Base-by-base conservation (phyloP, 2,888 invertebrate genomes). In the Athalia cordata region DNA sequence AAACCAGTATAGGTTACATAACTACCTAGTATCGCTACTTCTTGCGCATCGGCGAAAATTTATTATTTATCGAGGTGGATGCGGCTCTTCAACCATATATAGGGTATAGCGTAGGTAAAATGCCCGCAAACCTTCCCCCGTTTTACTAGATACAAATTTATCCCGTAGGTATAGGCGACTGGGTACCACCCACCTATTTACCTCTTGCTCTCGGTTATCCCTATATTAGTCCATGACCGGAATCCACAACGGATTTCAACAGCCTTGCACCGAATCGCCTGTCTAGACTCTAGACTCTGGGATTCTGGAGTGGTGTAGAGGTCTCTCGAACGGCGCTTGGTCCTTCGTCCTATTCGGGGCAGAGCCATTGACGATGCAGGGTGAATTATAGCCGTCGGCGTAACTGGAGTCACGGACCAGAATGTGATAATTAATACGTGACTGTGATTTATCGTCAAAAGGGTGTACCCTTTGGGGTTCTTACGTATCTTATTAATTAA, bases 401-500 rank as follows among this genome's bases (percentile, higher is more conserved):
- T 72, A 72, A 72, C 72, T 59, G 57, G 72, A 72, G 72, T 72
- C 72, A 72, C 72, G 72, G 57, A 57, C 57, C 72, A 72, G 57
- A 72, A 72, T 72, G 72, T 72, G 72, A 59, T 72, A 72, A 72
- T 72, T 72, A 72, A 72, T 72, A 72, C 72, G 72, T 72, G 72
- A 72, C 72, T 72, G 57, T 72, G 72, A 72, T 72, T 72, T 72
- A 72, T 72, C 59, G 45, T 13, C 15, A 72, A 47, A 72, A 72
- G 59, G 72, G 72, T 72, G 55, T 68, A 72, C 72, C 72, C 72
- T 59, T 72, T 47, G 47, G 72, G 72, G 72, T 57, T 72, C 72
- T 72, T 72, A 72, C 72, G 59, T 72, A 72, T 59, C 72, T 72
- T 72, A 72, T 72, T 45, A 72, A 72, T 72, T 59, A 72, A 72